phyloP scores from a whole-genome alignment of 2,888 invertebrate genomes.

The Meloe dianella region DNA sequence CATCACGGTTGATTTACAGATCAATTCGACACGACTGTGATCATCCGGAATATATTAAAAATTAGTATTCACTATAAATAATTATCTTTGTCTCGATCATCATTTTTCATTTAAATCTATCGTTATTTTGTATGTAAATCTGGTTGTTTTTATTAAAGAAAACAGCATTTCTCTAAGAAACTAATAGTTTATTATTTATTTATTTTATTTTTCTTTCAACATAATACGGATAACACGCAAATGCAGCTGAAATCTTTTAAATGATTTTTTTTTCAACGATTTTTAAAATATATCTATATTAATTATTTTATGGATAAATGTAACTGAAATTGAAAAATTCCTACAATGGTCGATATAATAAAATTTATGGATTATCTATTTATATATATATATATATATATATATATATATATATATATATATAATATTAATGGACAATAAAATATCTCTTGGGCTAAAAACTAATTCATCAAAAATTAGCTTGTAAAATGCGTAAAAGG shows the following conservation, averaged over 20 bases:
- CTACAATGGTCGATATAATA: conserved; percentile 9
- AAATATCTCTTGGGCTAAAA: not conserved
- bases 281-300: not conserved
- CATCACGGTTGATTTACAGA: not conserved
- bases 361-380: conserved; percentile 6
- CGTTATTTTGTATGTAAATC: conserved; percentile 6
- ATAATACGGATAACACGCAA: conserved; percentile 59
- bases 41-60: not conserved
- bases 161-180: conserved; percentile 51
- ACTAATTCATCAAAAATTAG: conserved; percentile 3
- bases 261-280: not conserved
- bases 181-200: conserved; percentile 60
- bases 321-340: not conserved
- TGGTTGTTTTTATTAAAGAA: conserved; percentile 3
- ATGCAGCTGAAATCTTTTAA: conserved; percentile 54
- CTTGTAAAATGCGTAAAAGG: conserved; percentile 9
- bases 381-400: too few relatives aligned
- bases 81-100: not conserved
- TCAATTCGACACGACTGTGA: not conserved
- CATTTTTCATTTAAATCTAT: not conserved
- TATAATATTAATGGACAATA: not conserved
- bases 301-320: not conserved
- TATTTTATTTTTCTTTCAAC: conserved; percentile 50
- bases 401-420: too few relatives aligned
- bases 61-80: not conserved